Conservation (phyloP, 2,113 vertebrate genomes). For the Psammodynastes pulverulentus region DNA sequence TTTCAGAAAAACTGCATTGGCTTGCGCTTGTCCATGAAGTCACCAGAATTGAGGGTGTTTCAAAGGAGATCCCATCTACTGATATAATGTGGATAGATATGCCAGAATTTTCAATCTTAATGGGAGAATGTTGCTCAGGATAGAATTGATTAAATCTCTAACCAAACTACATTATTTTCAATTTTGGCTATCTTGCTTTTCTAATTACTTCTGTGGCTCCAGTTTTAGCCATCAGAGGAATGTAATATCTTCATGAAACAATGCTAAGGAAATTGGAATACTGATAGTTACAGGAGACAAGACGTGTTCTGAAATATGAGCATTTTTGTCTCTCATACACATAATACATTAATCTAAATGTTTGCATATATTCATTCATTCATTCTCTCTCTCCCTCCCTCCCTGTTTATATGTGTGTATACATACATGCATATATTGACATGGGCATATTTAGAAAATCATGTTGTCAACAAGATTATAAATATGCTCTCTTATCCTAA, state of each 20-base stretch:
- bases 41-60: background rate
- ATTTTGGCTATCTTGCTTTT: background rate
- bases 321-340: background rate
- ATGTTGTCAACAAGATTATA: background rate
- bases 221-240: background rate
- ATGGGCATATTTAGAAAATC: background rate
- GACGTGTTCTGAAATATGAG: background rate
- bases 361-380: background rate
- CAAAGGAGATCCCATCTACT: background rate
- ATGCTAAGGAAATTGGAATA: background rate
- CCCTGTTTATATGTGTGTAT: too few relatives aligned
- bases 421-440: background rate
- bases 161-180: background rate
- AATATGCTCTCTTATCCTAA: background rate
- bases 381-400: background rate
- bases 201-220: background rate
- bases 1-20: background rate
- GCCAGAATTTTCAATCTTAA: background rate
- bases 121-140: constrained; percentile 7
- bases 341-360: background rate
- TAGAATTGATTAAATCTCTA: constrained; percentile 17
- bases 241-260: background rate
- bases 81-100: background rate
- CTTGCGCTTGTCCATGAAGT: background rate
- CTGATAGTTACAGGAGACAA: background rate